Base-by-base conservation (phyloP, 2,113 vertebrate species). In the Macquaria australasica region DNA sequence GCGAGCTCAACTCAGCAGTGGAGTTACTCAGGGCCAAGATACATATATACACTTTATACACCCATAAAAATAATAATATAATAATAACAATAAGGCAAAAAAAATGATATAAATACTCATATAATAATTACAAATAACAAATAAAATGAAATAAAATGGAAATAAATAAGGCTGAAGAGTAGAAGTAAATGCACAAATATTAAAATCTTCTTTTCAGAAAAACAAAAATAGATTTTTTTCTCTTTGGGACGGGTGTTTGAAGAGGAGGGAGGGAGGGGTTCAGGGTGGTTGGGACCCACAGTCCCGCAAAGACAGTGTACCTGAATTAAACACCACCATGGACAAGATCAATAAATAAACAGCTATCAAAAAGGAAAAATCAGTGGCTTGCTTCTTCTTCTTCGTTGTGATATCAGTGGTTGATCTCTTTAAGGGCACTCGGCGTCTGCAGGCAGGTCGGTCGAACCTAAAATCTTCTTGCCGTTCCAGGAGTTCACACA, bases 401-500 rank as follows among this genome's bases (percentile, higher is more conserved):
- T 79, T 60, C 3, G 11, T 72, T 39, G 72, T 71, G 62, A 73
- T 83, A 77, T 90, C 91, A 92, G 89, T 86, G 88, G 75, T 87
- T 82, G 68, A 84, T 83, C 84, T 93, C 79, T 86, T 87, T 93
- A 95, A 58, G 97, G 96, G 79, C 98, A 99, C 83, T 98, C 96
- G 0, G 95, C 93, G 34, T 99, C 96, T 73, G 94, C 96, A 37
- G 93, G 91, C 73, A 94, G 63, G 81, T 97, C 96, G 59, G 90
- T 90, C 51, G 96, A 96, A 20, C 95, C 96, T 31, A 95, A 94
- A 88, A 98, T 96, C 91, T 88, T 97, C 95, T 96, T 98, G 15
- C 98, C 98, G 0, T 87, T 98, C 96, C 96, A 97, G 25, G 96
- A 96, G 77, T 95, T 96, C 69, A 99, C 98, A 23, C 98, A 99